Evolutionary conservation across 2,888 invertebrate genomes (phyloP).

Genomic region (Coelopa pilipes): DNA sequence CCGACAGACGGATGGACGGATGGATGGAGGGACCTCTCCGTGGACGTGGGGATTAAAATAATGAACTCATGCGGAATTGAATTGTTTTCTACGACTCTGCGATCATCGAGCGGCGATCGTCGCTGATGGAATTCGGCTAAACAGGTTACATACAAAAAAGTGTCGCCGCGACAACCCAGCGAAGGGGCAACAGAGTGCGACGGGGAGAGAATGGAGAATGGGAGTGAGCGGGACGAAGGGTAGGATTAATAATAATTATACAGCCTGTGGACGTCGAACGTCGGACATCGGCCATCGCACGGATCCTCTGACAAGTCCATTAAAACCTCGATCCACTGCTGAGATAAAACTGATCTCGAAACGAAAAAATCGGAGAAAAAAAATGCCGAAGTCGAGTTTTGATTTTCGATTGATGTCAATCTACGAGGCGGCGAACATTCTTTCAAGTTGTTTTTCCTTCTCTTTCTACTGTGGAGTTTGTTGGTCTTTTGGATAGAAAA

Average conservation of each 20-base stretch:
- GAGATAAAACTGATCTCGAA: too few relatives aligned
- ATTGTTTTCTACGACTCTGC: slow-evolving; percentile 43
- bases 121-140: not conserved
- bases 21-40: not conserved
- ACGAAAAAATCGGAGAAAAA: too few relatives aligned
- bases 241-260: slow-evolving; percentile 32
- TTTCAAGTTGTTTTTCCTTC: too few relatives aligned
- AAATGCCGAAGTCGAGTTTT: too few relatives aligned
- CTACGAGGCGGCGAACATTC: too few relatives aligned
- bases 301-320: slow-evolving; percentile 60
- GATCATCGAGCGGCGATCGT: too few relatives aligned
- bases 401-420: too few relatives aligned
- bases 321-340: slow-evolving; percentile 46
- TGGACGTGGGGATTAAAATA: slow-evolving; percentile 25
- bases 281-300: not conserved
- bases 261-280: not conserved
- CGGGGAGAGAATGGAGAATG: too few relatives aligned
- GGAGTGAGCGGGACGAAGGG: too few relatives aligned
- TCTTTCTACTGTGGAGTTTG: too few relatives aligned
- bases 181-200: too few relatives aligned
- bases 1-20: not conserved
- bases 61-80: slow-evolving; percentile 59
- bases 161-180: not conserved
- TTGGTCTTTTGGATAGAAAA: too few relatives aligned
- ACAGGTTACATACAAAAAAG: slow-evolving; percentile 25